Evolutionary conservation across 1,140 invertebrate genomes (phyloP).

Genomic region (Andricus grossulariae): DNA sequence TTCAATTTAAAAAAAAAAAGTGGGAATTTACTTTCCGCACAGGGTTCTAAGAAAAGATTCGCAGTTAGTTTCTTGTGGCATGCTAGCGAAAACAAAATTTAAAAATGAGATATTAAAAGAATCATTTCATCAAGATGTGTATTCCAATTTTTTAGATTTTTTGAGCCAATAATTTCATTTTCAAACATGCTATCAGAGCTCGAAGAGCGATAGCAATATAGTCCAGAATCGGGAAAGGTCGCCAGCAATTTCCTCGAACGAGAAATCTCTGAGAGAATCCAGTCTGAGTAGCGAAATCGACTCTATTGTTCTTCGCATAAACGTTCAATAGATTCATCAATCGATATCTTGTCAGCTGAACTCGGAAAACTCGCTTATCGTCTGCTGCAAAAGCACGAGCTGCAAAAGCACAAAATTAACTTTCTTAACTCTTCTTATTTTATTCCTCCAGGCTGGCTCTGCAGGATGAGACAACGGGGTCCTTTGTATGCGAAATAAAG

Average conservation of each 20-base stretch:
- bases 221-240: not conserved
- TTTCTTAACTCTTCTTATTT: constrained; percentile 19
- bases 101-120: too few relatives aligned
- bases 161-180: too few relatives aligned
- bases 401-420: not conserved
- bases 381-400: not conserved
- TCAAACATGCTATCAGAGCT: too few relatives aligned
- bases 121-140: too few relatives aligned
- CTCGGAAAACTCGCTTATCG: constrained; percentile 5
- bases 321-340: not conserved
- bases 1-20: too few relatives aligned
- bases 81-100: too few relatives aligned
- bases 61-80: too few relatives aligned
- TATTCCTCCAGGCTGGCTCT: not conserved
- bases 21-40: too few relatives aligned
- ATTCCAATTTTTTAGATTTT: too few relatives aligned
- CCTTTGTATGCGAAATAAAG: constrained; percentile 13
- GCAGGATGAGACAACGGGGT: not conserved
- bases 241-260: not conserved
- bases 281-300: not conserved
- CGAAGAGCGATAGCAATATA: too few relatives aligned
- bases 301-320: constrained; percentile 6
- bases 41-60: too few relatives aligned
- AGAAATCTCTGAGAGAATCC: constrained; percentile 16
- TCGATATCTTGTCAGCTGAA: constrained; percentile 10